Evolutionary conservation across 1,140 invertebrate genomes (phyloP).

Genomic region (Drosophila trapezifrons): DNA sequence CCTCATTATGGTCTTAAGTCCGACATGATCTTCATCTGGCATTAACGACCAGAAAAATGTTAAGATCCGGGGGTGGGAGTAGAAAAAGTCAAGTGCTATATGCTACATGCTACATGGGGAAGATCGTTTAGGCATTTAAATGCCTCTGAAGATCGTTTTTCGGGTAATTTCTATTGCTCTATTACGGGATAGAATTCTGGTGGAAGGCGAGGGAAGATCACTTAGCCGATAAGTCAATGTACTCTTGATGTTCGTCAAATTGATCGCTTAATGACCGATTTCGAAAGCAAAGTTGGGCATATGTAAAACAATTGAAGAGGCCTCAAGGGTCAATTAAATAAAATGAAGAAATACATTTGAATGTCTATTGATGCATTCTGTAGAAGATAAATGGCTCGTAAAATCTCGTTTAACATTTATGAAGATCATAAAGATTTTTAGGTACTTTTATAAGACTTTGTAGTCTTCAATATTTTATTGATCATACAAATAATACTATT

Average conservation of each 20-base stretch:
- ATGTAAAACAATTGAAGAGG: constrained; percentile 5
- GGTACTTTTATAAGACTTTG: not conserved
- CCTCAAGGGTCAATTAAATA: constrained; percentile 14
- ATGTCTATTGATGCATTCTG: constrained; percentile 7
- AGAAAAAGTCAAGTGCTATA: constrained; percentile 27
- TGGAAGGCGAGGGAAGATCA: not conserved
- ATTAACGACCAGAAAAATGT: not conserved
- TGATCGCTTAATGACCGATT: constrained; percentile 25
- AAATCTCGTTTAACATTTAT: constrained; percentile 1
- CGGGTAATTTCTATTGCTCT: not conserved
- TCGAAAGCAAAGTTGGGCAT: constrained; percentile 6
- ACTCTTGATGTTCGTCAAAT: constrained; percentile 25
- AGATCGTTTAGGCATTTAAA: constrained; percentile 10
- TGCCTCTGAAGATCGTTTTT: not conserved
- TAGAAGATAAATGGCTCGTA: constrained; percentile 13
- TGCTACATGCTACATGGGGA: not conserved
- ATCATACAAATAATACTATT: not conserved
- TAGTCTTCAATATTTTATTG: not conserved
- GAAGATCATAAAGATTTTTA: not conserved
- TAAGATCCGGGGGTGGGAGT: too few relatives aligned
- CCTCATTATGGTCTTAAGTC: constrained; percentile 20
- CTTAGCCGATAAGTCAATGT: constrained; percentile 15
- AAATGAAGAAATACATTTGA: constrained; percentile 22
- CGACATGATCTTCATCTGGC: constrained; percentile 28
- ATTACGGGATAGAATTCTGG: not conserved